Percentiles rank a stretch among this genome's conserved stretches.
phyloP scores from a whole-genome alignment of 2,888 invertebrate species.

The Apotomis turbidana region DNA sequence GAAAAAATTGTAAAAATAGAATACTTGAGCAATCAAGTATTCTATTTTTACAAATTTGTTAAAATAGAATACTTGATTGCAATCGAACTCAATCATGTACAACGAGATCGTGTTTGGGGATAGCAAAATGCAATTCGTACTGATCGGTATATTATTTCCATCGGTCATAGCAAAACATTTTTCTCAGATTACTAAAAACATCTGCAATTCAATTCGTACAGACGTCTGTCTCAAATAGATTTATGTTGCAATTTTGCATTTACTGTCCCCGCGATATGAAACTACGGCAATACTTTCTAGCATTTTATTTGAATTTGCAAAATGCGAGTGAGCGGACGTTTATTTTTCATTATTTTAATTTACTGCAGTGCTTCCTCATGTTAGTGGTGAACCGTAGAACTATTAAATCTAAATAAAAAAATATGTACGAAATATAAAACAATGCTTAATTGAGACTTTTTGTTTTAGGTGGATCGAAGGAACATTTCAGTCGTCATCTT shows the following conservation, averaged over 20 bases:
- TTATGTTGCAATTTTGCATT: slow-evolving; percentile 48
- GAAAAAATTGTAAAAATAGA: too few relatives aligned
- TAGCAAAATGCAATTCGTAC: slow-evolving; percentile 4
- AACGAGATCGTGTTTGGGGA: slow-evolving; percentile 1
- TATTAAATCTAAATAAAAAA: background rate
- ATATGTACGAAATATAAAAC: background rate
- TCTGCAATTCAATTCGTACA: slow-evolving; percentile 10
- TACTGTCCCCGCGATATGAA: slow-evolving; percentile 48
- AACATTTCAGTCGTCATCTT: slow-evolving; percentile 47
- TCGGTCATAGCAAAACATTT: too few relatives aligned
- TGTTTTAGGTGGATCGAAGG: slow-evolving; percentile 47
- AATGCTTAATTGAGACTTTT: slow-evolving; percentile 20
- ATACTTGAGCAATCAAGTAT: too few relatives aligned
- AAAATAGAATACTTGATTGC: slow-evolving; percentile 11
- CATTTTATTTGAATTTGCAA: slow-evolving; percentile 56
- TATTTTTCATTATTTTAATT: slow-evolving; percentile 49
- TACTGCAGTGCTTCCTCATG: slow-evolving; percentile 45
- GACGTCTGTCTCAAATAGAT: slow-evolving; percentile 21
- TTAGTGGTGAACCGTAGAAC: slow-evolving; percentile 46
- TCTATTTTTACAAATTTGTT: too few relatives aligned
- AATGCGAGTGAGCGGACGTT: slow-evolving; percentile 59
- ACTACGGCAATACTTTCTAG: slow-evolving; percentile 45
- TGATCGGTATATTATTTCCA: background rate
- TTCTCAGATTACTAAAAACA: slow-evolving; percentile 28
- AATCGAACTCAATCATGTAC: background rate